These are phyloP conservation scores for Oscheius myriophilus DNA, from an alignment of 2,888 invertebrate species.

Conservation along the genomic window DNA sequence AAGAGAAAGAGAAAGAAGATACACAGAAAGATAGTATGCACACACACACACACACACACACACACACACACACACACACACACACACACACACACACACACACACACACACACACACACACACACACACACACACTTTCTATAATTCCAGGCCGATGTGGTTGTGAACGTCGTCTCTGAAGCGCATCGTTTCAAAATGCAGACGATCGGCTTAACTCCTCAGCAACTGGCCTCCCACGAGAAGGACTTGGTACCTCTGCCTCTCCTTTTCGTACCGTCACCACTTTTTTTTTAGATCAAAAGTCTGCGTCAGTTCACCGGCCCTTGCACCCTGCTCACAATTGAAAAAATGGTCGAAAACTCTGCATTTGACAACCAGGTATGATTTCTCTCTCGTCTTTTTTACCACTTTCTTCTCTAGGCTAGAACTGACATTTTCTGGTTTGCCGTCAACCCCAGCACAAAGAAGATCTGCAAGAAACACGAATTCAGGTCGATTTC, in stretches of 20 bases:
- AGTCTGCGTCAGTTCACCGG: constrained; percentile 64
- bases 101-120: no score
- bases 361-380: constrained; percentile 46
- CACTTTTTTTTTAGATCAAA: constrained; percentile 42
- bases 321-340: constrained; percentile 60
- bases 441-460: constrained; percentile 67
- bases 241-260: constrained; percentile 40
- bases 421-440: constrained; percentile 62
- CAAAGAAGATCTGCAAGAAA: constrained; percentile 66
- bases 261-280: background rate
- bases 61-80: no score
- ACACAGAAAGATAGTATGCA: no score
- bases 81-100: no score
- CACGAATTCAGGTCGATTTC: constrained; percentile 51
- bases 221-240: constrained; percentile 61
- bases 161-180: constrained; percentile 62
- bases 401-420: constrained; percentile 25
- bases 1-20: no score
- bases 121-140: no score
- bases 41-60: no score
- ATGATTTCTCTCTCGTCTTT: background rate
- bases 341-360: constrained; percentile 64
- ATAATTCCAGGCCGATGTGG: constrained; percentile 50
- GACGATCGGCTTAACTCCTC: constrained; percentile 59
- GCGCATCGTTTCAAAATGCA: constrained; percentile 64